Evolutionary conservation across 1,140 invertebrate species (phyloP), one percentile per base, ranked within the genome.

Genomic region (Diorhabda carinulata): DNA sequence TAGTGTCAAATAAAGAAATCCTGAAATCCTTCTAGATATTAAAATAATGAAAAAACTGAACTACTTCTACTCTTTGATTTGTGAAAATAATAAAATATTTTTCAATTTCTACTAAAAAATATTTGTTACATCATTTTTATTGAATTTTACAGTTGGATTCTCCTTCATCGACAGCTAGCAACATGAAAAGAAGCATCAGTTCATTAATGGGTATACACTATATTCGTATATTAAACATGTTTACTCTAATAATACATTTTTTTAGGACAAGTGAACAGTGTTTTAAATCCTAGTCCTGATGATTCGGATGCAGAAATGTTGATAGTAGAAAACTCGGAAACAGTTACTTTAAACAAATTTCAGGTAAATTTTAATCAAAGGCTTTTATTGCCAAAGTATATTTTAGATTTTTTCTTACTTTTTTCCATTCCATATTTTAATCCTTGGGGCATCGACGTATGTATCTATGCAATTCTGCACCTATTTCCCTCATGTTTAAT

Each of bases 131-230:
- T 25, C 25, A 25, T 25, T 25, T 25, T 25, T 25, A 25, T 25
- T 25, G 25, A 25, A 25, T 52, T n/a, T 10, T n/a, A 2, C 7
- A 91, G 90, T 81, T 90, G 75, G 88, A 91, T 75, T 88, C 87
- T 73, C 85, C 87, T 67, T 86, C 88, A 72, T 87, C 88, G 63
- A 87, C 90, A 25, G 88, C 86, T 8, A 87, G 86, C 78, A 86
- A 86, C 42, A 86, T 91, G 80, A 91, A 90, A 77, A 85, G 87
- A 73, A 90, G 89, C 74, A 80, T 92, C 42, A 88, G 86, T 72
- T 85, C 84, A 64, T 89, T 92, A 74, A 82, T 88, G 86, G 86
- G 74, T 86, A 83, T 64, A 86, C 90, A 61, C 6, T n/a, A 59
- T 59, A 2, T 6, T 52, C n/a, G 6, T 52, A 52, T 52, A 52